Conservation (phyloP, 2,888 invertebrate species). For the Ichneumoninae sp. region DNA sequence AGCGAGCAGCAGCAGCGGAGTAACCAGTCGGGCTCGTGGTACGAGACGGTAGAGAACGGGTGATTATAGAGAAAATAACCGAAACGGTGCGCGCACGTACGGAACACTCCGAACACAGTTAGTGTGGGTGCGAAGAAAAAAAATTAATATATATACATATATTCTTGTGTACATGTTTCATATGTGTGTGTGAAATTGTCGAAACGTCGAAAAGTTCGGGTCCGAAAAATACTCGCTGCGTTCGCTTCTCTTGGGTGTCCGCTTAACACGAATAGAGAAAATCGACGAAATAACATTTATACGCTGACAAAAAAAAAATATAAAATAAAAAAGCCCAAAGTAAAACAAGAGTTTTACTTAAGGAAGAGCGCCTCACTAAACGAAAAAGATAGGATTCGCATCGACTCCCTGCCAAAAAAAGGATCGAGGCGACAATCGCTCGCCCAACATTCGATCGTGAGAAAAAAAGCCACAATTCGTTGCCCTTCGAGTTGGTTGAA, state of each 20-base stretch:
- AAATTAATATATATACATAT: constrained; percentile 15
- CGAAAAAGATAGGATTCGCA: no score
- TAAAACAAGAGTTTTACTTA: no score
- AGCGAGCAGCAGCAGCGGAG: constrained; percentile 59
- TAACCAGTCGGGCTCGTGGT: constrained; percentile 63
- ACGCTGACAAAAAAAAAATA: background rate
- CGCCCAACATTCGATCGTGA: no score
- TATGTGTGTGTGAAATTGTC: constrained; percentile 8
- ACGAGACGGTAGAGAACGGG: constrained; percentile 63
- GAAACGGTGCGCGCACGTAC: constrained; percentile 5
- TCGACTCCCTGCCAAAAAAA: no score
- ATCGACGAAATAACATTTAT: background rate
- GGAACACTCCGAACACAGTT: constrained; percentile 10
- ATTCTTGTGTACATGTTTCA: constrained; percentile 1
- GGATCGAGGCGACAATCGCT: no score
- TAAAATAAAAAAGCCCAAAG: background rate
- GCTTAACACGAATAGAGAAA: background rate
- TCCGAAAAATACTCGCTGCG: background rate
- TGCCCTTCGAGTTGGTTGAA: background rate
- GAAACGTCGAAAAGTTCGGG: constrained; percentile 9
- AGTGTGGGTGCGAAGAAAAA: constrained; percentile 20
- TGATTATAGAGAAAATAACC: background rate
- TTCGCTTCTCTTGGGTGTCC: background rate
- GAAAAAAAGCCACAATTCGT: no score
- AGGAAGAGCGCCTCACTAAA: no score